These are phyloP conservation scores for Chunga burmeisteri DNA, from an alignment of 2,113 vertebrate genomes.

Conservation along the genomic window DNA sequence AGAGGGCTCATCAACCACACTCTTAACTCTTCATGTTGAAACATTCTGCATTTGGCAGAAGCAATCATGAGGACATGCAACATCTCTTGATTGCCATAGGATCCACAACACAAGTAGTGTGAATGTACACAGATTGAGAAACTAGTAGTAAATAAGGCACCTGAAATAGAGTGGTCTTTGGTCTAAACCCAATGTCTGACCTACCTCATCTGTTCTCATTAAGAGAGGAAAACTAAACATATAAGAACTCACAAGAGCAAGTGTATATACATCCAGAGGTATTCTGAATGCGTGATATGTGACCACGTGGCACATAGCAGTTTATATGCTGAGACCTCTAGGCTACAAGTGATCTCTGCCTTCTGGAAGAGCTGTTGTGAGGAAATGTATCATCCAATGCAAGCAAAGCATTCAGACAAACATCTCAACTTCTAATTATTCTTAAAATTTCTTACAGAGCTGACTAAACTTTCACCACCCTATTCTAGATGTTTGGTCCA, in stretches of 20 bases:
- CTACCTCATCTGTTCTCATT: background rate
- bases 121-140: background rate
- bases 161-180: background rate
- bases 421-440: background rate
- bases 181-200: background rate
- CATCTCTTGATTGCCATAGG: background rate
- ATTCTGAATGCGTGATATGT: background rate
- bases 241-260: background rate
- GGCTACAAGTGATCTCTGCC: background rate
- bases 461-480: background rate
- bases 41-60: background rate
- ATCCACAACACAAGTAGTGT: fast-evolving
- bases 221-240: background rate
- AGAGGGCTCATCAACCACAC: background rate
- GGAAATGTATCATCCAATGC: background rate
- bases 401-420: background rate
- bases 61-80: background rate
- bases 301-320: background rate
- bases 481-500: background rate
- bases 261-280: background rate
- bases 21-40: background rate
- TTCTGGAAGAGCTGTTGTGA: background rate
- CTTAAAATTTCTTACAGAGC: background rate
- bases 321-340: background rate
- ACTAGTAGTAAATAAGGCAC: background rate